Evolutionary conservation across 2,113 vertebrate genomes (phyloP).

Genomic region (Piprites chloris): DNA sequence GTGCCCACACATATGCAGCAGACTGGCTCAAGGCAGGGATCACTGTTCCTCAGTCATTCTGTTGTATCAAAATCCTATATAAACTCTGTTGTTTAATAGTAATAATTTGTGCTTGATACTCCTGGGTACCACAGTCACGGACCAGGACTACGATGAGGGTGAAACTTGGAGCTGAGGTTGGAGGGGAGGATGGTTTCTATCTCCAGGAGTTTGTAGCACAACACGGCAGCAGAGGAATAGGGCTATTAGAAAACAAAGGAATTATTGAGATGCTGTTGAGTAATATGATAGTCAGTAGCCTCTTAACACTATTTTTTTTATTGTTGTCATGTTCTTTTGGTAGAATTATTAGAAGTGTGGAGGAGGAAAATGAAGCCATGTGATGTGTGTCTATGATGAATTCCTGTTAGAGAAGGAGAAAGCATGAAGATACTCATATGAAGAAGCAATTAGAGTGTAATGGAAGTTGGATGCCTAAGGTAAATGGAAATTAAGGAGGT

Average conservation of each 20-base stretch:
- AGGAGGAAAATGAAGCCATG: not conserved
- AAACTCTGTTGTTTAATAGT: not conserved
- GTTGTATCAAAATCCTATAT: not conserved
- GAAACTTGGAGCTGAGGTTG: not conserved
- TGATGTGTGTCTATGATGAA: not conserved
- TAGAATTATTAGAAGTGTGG: not conserved
- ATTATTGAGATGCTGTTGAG: not conserved
- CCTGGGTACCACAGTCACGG: not conserved
- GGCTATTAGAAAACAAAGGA: not conserved
- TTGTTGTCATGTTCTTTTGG: not conserved
- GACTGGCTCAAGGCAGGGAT: not conserved
- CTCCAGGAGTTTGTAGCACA: not conserved
- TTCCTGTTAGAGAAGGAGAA: not conserved
- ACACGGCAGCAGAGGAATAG: not conserved
- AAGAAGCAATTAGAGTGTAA: not conserved
- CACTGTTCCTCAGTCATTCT: not conserved
- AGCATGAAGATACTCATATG: not conserved
- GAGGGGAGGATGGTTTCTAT: not conserved
- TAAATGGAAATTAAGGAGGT: not conserved
- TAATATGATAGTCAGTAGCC: not conserved
- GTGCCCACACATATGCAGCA: rapidly evolving
- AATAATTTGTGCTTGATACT: not conserved
- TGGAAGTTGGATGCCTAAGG: not conserved
- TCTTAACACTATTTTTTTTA: not conserved
- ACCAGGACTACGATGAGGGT: not conserved